Evolutionary conservation across 2,888 invertebrate genomes (phyloP), one percentile per base, ranked within the genome.

Genomic region (Tortricodes alternella): DNA sequence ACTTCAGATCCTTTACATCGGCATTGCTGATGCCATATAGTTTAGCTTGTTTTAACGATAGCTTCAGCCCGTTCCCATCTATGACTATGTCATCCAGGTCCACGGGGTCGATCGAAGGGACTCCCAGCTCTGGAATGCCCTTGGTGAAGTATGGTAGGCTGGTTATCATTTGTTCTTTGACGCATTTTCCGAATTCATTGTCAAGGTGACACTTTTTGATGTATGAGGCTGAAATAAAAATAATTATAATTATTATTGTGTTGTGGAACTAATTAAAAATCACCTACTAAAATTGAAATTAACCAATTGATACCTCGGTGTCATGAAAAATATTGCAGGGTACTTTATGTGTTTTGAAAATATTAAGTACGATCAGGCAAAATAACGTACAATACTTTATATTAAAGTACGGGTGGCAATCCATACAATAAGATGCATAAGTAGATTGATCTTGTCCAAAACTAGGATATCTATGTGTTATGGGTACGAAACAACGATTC

Each of bases 21-120:
- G 75, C 66, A 1, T 68, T 50, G 37, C 80, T 78, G 0, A 90
- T 63, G 0, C 90, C 90, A 44, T 83, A 75, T 79, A 90, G 73
- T 18, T 74, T 63, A 0, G 84, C 77, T 0, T 84, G 63, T 0
- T 64, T 70, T 61, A 90, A 87, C 0, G 68, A 67, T 19, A 90
- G 66, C 29, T 80, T 77, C 1, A 90, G 66, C 1, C 89, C 89
- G 27, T 71, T 85, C 7, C 86, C 85, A 44, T 86, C 76, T 7
- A 90, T 78, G 3, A 70, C 60, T 32, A 90, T 85, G 61, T 90
- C 81, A 2, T 83, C 77, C 56, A 90, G 56, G 1, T 76, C 48
- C 0, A 85, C 73, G 2, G 91, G 91, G 37, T 91, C 91, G 48
- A 78, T 71, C 0, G 89, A 81, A 0, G 83, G 77, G 3, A 91